A percentile compares a stretch with the other conserved stretches of the same genome.
Evolutionary conservation across 2,797 vertebrate species (phyloP).

Genomic region (Capromys pilorides): DNA sequence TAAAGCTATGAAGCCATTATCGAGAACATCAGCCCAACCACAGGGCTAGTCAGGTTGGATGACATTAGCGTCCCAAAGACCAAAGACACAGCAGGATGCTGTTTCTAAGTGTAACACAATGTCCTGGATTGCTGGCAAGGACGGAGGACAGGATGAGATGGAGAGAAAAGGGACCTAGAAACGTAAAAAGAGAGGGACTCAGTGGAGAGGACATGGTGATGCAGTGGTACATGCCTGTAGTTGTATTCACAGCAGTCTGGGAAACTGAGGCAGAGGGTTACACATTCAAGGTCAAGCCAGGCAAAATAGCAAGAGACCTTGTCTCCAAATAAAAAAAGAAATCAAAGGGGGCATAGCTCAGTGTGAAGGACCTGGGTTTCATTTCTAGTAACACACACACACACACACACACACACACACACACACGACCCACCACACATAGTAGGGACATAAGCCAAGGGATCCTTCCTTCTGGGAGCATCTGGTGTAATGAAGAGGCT

Average conservation of each 20-base stretch:
- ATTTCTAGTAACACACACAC: background rate
- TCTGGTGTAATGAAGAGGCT: background rate
- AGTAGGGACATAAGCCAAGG: background rate
- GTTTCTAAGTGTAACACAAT: background rate
- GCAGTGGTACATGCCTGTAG: background rate
- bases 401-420: background rate
- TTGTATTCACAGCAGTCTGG: background rate
- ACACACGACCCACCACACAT: background rate
- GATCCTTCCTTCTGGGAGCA: background rate
- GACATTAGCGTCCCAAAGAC: background rate
- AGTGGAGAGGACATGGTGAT: background rate
- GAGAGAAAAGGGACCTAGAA: fast-evolving
- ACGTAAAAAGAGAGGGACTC: background rate
- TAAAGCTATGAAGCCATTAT: background rate
- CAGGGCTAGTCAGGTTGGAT: background rate
- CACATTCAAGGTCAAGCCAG: background rate
- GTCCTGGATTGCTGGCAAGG: background rate
- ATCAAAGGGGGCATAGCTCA: background rate
- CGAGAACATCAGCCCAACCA: background rate
- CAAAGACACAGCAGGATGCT: background rate
- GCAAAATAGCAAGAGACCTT: background rate
- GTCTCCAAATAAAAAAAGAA: background rate
- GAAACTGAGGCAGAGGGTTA: background rate
- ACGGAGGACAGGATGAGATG: background rate
- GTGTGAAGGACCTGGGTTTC: background rate